Conservation (phyloP, 1,140 invertebrate species). For the Brachionus koreanus region DNA sequence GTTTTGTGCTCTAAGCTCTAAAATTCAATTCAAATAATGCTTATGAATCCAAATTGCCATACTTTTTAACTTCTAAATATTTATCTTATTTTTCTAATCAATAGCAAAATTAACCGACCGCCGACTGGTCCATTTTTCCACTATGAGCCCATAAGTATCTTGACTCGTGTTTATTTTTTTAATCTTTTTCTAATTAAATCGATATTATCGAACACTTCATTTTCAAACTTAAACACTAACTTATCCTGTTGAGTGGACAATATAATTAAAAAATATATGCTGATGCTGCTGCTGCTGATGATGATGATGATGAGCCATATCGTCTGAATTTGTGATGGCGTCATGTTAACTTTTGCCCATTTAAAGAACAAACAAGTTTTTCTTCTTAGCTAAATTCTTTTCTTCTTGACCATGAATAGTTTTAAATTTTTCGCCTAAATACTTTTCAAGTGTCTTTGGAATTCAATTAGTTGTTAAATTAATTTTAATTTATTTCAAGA, state of each 20-base stretch:
- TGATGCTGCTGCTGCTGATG: too few relatives aligned
- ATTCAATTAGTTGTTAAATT: conserved; percentile 27
- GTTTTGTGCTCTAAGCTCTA: not conserved
- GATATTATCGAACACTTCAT: conserved; percentile 17
- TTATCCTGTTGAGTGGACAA: conserved; percentile 41
- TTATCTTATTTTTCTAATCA: conserved; percentile 39
- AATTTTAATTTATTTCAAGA: conserved; percentile 16
- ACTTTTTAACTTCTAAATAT: conserved; percentile 13
- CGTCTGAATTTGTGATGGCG: not conserved
- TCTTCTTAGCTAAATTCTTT: not conserved
- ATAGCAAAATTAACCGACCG: not conserved
- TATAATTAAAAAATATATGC: conserved; percentile 26
- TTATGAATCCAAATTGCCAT: not conserved
- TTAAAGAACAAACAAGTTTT: not conserved
- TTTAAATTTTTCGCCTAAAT: conserved; percentile 7
- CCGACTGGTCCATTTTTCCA: not conserved
- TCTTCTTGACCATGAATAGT: conserved; percentile 20
- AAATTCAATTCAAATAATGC: not conserved
- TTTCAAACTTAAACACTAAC: conserved; percentile 6
- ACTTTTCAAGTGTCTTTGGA: conserved; percentile 16
- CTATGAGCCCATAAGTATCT: not conserved
- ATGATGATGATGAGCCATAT: conserved; percentile 18
- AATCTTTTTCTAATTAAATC: conserved; percentile 44
- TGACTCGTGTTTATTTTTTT: conserved; percentile 30
- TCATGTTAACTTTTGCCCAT: conserved; percentile 34